Base-by-base conservation (phyloP, 2,113 vertebrate species). In the Saccopteryx bilineata region DNA sequence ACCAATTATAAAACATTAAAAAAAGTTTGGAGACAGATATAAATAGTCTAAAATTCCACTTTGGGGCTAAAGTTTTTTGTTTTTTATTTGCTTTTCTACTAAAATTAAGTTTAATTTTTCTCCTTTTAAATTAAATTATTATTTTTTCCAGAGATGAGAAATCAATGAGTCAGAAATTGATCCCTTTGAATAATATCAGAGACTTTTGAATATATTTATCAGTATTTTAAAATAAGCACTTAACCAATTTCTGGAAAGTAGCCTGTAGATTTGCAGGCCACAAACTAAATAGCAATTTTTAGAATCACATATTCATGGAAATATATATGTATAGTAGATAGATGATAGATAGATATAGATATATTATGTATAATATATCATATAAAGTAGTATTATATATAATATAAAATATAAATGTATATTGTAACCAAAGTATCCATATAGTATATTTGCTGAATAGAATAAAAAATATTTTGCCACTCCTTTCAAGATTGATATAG, bases 11-110 rank as follows among this genome's bases (percentile, higher is more conserved):
- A 71, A 4, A 75, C 1, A 69, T 26, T 71, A n/a, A 60, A 31
- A 31, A 26, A 4, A 56, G 0, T 7, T 71, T 50, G 0, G 18
- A 0, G 19, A n/a, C 12, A n/a, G 18, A 31, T 21, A n/a, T 72
- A 26, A 68, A 18, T 5, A 52, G 15, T 68, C 1, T 9, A 48
- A 5, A 66, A 3, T 60, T 48, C 2, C 9, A 11, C 2, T n/a
- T 86, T 72, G 1, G 21, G 18, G 7, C 17, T 61, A 60, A 39
- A 31, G 12, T 19, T 15, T 33, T 17, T 23, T 24, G 76, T 69
- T 60, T 91, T 39, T 39, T 39, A 39, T 39, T 39, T 39, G 39
- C 4, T 80, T 48, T 79, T 39, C 2, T 52, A 52, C 15, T 87
- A 8, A 81, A 87, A 76, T 31, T 31, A 6, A 26, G 28, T 7